phyloP scores from a whole-genome alignment of 2,797 vertebrate species.

The Hydrolagus colliei region DNA sequence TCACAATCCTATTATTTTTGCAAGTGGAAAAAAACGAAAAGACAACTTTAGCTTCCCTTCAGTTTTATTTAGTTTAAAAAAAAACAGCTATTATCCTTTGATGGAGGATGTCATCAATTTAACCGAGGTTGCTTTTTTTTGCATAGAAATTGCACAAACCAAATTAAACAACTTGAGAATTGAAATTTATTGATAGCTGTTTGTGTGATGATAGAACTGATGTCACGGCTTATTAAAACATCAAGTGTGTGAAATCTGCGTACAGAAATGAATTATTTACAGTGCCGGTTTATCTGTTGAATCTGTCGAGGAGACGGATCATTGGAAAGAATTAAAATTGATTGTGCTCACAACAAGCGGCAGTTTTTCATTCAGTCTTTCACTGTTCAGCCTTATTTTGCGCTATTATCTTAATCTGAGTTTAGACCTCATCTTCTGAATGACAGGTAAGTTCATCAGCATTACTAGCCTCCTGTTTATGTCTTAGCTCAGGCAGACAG shows the following conservation, averaged over 20 bases:
- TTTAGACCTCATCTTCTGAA: slow-evolving; percentile 51
- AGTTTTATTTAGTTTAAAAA: neutral
- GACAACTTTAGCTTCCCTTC: neutral
- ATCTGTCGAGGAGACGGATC: neutral
- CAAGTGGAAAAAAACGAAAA: too few relatives aligned
- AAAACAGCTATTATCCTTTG: neutral
- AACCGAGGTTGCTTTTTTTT: neutral
- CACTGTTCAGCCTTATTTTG: neutral
- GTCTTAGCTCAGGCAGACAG: slow-evolving; percentile 54
- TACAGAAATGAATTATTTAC: slow-evolving; percentile 5
- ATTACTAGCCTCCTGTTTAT: slow-evolving; percentile 59
- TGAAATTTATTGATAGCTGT: neutral
- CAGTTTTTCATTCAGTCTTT: neutral
- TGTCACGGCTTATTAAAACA: neutral
- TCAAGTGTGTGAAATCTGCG: neutral
- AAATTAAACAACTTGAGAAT: neutral
- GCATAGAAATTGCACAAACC: neutral
- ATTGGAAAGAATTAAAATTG: neutral
- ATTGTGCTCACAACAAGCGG: neutral
- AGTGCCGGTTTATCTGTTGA: neutral
- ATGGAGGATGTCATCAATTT: neutral
- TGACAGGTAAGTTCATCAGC: slow-evolving; percentile 63
- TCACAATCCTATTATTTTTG: neutral
- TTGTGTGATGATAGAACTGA: neutral
- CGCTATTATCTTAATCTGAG: neutral